These are phyloP conservation scores for Schizothorax lantsangensis DNA, from an alignment of 2,797 vertebrate species.

Conservation along the genomic window DNA sequence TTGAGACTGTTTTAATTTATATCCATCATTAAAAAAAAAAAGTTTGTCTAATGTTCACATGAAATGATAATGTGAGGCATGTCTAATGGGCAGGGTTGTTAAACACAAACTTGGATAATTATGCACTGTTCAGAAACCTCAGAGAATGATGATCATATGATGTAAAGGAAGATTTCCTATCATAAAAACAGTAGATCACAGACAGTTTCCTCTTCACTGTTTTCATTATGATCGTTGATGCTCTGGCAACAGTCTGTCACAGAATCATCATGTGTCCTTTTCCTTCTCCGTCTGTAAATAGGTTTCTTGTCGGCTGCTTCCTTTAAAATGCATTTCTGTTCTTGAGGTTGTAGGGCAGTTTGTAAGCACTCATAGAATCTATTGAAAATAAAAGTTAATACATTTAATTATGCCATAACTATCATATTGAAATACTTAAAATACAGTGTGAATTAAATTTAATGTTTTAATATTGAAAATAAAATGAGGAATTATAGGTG, in stretches of 20 bases:
- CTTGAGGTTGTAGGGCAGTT: slow-evolving; percentile 67
- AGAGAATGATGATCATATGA: neutral
- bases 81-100: slow-evolving; percentile 3
- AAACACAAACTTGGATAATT: neutral
- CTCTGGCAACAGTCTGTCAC: slow-evolving; percentile 8
- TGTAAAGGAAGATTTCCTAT: slow-evolving; percentile 24
- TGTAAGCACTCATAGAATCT: slow-evolving; percentile 79
- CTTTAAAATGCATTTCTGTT: neutral
- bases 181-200: slow-evolving; percentile 44
- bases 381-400: slow-evolving; percentile 45
- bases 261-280: slow-evolving; percentile 45
- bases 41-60: slow-evolving; percentile 1
- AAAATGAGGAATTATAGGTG: neutral
- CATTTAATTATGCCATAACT: neutral
- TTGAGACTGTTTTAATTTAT: neutral
- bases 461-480: neutral
- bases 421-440: slow-evolving; percentile 6
- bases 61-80: slow-evolving; percentile 1
- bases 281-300: slow-evolving; percentile 68
- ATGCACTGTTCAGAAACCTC: neutral
- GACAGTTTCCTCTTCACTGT: slow-evolving; percentile 37
- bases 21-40: neutral
- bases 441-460: neutral
- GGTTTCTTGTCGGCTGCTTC: slow-evolving; percentile 23
- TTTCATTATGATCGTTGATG: slow-evolving; percentile 10